Conservation (phyloP, 2,797 vertebrate genomes). For the Enteromius thamalakanensis region DNA sequence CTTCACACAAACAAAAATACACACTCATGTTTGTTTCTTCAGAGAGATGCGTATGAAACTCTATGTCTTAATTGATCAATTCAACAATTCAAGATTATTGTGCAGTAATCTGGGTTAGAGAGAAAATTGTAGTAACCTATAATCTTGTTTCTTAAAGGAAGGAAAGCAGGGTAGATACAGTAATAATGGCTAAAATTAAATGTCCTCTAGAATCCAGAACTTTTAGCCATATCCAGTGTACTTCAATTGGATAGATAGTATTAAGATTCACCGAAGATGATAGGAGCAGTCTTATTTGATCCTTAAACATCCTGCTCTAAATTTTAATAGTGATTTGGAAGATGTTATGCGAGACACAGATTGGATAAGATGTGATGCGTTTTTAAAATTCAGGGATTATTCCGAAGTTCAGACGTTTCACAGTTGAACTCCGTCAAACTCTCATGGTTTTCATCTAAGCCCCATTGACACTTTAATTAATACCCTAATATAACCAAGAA, state of each 20-base stretch:
- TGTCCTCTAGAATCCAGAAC: background rate
- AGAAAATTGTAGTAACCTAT: background rate
- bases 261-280: background rate
- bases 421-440: background rate
- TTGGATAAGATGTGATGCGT: background rate
- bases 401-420: background rate
- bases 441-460: background rate
- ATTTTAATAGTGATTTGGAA: constrained; percentile 11
- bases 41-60: background rate
- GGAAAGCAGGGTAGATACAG: background rate
- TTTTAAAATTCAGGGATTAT: constrained; percentile 8
- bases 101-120: background rate
- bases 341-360: background rate
- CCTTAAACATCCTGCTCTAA: constrained; percentile 12
- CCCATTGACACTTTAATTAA: background rate
- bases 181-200: background rate
- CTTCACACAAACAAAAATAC: background rate
- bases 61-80: background rate
- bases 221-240: background rate
- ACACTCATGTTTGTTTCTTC: constrained; percentile 7
- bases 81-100: background rate
- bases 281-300: constrained; percentile 4
- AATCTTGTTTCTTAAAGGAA: background rate
- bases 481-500: background rate
- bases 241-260: constrained; percentile 7